Conservation (phyloP, 2,888 invertebrate species). For the Pseudococcus viburni region DNA sequence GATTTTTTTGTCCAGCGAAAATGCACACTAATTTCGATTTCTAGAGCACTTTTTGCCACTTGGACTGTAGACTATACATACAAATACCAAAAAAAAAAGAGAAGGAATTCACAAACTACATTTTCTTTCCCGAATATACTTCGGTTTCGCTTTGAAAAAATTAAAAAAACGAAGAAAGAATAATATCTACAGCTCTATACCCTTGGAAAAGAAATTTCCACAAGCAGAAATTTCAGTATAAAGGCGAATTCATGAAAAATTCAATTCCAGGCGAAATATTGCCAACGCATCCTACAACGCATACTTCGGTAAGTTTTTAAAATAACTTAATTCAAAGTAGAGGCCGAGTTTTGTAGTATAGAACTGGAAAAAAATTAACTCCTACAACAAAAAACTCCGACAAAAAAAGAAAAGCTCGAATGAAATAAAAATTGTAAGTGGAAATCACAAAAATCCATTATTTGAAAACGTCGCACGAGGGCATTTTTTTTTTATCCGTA, state of each 20-base stretch:
- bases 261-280: constrained; percentile 1
- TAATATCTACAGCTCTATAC: neutral
- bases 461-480: neutral
- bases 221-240: neutral
- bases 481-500: neutral
- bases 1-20: too few species aligned
- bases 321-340: constrained; percentile 6
- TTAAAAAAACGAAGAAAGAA: neutral
- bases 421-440: constrained; percentile 16
- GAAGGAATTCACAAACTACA: neutral
- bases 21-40: too few species aligned
- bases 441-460: constrained; percentile 31
- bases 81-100: too few species aligned
- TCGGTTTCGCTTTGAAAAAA: neutral
- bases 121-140: neutral
- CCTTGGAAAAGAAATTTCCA: neutral
- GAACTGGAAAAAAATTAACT: neutral
- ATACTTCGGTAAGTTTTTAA: neutral
- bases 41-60: too few species aligned
- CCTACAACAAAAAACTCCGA: neutral
- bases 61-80: too few species aligned
- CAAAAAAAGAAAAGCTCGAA: neutral
- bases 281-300: neutral
- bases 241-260: neutral
- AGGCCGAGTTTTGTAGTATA: neutral